Base-by-base conservation (phyloP, 1,140 invertebrate genomes). In the Orchesella cincta region DNA sequence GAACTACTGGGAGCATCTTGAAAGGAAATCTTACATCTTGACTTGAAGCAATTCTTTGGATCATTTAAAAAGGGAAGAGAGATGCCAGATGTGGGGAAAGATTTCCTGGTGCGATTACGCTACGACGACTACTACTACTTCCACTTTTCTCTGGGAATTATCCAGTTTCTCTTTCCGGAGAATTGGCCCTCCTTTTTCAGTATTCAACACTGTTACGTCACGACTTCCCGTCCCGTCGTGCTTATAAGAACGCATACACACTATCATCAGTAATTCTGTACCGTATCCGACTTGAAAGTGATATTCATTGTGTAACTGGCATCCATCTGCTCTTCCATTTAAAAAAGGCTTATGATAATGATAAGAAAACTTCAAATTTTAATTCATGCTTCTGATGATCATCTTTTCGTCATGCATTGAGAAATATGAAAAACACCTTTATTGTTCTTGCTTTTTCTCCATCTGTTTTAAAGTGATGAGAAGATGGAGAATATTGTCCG, bases 51-150 rank as follows among this genome's bases (percentile, higher is more conserved):
- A 78, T 80, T 78, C 76, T 75, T 74, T 74, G 74, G 76, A 73
- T 77, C 78, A 81, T 78, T 81, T 81, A 78, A 62, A 51, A 73
- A 39, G 72, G 77, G 62, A 78, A 64, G 33, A 67, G 76, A 81
- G 80, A 81, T 81, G 75, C 77, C 80, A 81, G 80, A 81, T 81
- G 80, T 52, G 75, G 77, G 77, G 80, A 81, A 76, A 79, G 78
- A 79, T 81, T 79, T 79, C 79, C 76, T n/a, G 70, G 57, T 57
- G 39, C 74, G 80, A 81, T 81, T 81, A 81, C 71, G 54, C 18
- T 74, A 26, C 33, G 35, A 67, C 62, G 12, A 33, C 16, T 5
- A 62, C 54, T 62, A 46, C 20, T 20, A n/a, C n/a, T 46, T 46
- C 39, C 8, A 46, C 39, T 46, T 46, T 46, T 8, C 39, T 46